Base-by-base conservation (phyloP, 2,888 invertebrate genomes). In the Omphaloscelis lunosa region DNA sequence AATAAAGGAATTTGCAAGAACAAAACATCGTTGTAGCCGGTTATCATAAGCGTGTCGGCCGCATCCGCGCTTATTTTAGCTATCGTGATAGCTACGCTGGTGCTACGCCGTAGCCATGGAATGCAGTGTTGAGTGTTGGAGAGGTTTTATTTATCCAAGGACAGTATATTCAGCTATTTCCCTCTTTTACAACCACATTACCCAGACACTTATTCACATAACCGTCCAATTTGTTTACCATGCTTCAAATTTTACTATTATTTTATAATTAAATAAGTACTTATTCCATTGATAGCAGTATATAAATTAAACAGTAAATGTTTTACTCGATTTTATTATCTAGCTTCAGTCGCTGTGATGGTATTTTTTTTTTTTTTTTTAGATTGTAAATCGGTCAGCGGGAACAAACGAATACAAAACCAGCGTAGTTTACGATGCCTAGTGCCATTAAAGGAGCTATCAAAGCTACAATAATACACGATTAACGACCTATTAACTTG, bases 401-500 rank as follows among this genome's bases (percentile, higher is more conserved):
- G 48, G 76, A 80, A 80, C 68, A 77, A 76, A 75, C 58, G 65
- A 53, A 75, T 74, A 53, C 73, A 58, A 66, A 71, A 66, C 27
- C 72, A 67, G 39, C 20, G 34, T 78, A 67, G 66, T 86, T 87
- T 79, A 87, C 72, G 84, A 86, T 45, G 63, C 51, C 72, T 73
- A 51, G 48, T 59, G 73, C n/a, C 63, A 71, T 85, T 77, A 86
- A 79, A 86, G 66, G 65, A 53, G 58, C 70, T 74, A 81, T 88
- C n/a, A 86, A 81, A 85, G 69, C 63, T 66, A 66, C 72, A 84
- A 63, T 86, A 77, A 77, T 58, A 82, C n/a, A 81, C 45, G 70
- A 75, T 76, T 85, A 80, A 88, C 66, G 83, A 73, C 71, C 76
- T 73, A 84, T 86, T 78, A 80, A 69, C 61, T 39, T 67, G 75